Percentiles rank a stretch among this genome's conserved stretches.
Evolutionary conservation across 2,113 vertebrate species (phyloP).

Genomic region (Apodemus sylvaticus): DNA sequence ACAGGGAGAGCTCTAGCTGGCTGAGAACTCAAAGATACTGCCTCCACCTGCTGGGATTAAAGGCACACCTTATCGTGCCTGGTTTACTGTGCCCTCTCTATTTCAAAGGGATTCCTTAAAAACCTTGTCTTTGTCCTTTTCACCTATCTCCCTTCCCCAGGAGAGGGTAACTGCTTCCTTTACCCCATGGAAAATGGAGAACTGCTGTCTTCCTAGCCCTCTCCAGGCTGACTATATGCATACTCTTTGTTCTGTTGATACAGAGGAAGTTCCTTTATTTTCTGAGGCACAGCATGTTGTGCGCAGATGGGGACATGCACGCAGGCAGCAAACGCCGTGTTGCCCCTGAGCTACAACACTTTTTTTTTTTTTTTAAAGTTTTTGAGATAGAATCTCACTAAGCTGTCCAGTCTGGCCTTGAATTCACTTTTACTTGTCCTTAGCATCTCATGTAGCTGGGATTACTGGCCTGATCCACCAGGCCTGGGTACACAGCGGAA

Average conservation of each 20-base stretch:
- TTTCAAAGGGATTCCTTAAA: not conserved
- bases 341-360: not conserved
- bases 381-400: not conserved
- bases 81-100: not conserved
- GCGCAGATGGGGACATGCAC: not conserved
- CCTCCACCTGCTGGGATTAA: not conserved
- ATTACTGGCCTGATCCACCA: not conserved
- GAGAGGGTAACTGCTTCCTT: not conserved
- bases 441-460: not conserved
- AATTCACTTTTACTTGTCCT: not conserved
- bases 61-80: not conserved
- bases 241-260: not conserved
- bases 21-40: not conserved
- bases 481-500: no score
- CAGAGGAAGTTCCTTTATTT: not conserved
- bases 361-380: not conserved
- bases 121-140: not conserved
- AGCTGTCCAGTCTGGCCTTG: not conserved
- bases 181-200: not conserved
- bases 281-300: no score
- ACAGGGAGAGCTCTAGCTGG: not conserved
- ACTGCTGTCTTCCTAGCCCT: not conserved
- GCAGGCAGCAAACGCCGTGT: not conserved
- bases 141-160: accelerated
- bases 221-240: not conserved